phyloP scores from a whole-genome alignment of 2,888 invertebrate genomes.

The Pheosia tremula region DNA sequence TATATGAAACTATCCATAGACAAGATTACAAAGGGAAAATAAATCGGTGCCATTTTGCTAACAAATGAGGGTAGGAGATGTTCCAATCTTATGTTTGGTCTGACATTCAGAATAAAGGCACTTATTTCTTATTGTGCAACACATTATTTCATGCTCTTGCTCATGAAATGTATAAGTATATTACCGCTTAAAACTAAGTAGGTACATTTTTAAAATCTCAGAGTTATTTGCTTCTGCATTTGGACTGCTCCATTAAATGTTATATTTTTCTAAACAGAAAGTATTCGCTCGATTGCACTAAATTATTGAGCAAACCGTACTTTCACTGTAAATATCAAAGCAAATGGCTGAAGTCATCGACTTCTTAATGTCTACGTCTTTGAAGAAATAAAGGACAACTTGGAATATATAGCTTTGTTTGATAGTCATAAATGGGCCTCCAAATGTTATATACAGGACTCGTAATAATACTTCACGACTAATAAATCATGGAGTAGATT shows the following conservation, averaged over 20 bases:
- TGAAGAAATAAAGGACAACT: neutral
- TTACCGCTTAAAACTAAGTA: neutral
- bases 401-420: neutral
- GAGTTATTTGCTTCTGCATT: neutral
- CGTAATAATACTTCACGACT: too few species aligned
- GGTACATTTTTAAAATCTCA: neutral
- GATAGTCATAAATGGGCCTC: neutral
- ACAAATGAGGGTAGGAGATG: slow-evolving; percentile 65
- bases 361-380: neutral
- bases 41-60: slow-evolving; percentile 66
- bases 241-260: neutral
- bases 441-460: neutral
- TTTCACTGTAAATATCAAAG: slow-evolving; percentile 2
- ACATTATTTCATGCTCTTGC: neutral
- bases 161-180: neutral
- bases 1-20: slow-evolving; percentile 60
- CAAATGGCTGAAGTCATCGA: neutral
- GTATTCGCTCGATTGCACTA: slow-evolving; percentile 6
- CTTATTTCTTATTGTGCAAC: slow-evolving; percentile 44
- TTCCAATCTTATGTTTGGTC: slow-evolving; percentile 61
- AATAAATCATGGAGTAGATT: too few species aligned
- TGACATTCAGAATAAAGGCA: slow-evolving; percentile 47
- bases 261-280: slow-evolving; percentile 1
- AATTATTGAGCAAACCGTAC: slow-evolving; percentile 1
- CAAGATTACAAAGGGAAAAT: slow-evolving; percentile 59